A percentile compares a stretch with the other conserved stretches of the same genome.
Evolutionary conservation across 2,797 vertebrate genomes (phyloP).

Genomic region (Rhyacichthys aspro): DNA sequence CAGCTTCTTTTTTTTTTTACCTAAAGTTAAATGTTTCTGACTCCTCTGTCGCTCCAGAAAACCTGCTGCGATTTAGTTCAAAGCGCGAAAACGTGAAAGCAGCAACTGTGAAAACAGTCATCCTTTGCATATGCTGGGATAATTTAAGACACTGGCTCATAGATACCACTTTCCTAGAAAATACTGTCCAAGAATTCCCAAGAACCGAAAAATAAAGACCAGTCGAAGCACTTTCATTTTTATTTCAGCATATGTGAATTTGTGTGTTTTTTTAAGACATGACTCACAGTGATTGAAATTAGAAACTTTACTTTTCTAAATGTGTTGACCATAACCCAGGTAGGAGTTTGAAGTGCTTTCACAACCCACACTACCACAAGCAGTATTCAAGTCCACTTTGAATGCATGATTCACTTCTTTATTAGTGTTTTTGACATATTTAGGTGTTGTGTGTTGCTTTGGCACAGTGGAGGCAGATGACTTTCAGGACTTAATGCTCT

Average conservation of each 20-base stretch:
- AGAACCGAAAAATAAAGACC: background rate
- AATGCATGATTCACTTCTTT: constrained; percentile 47
- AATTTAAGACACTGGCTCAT: constrained; percentile 40
- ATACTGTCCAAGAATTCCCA: constrained; percentile 4
- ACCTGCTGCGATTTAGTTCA: constrained; percentile 51
- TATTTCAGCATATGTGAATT: background rate
- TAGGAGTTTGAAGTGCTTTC: constrained; percentile 45
- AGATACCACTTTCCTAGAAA: constrained; percentile 22
- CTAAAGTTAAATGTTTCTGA: constrained; percentile 17
- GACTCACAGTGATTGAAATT: constrained; percentile 35
- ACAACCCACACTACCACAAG: constrained; percentile 37
- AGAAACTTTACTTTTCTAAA: constrained; percentile 25
- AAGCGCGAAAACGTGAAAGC: constrained; percentile 56
- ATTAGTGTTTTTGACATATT: constrained; percentile 19
- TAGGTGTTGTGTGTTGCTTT: constrained; percentile 4
- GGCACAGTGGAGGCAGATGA: background rate
- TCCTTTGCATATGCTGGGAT: constrained; percentile 61
- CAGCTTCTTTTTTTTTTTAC: background rate
- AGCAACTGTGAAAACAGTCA: constrained; percentile 63
- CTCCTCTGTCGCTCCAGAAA: constrained; percentile 26
- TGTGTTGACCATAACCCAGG: constrained; percentile 12
- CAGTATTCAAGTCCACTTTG: constrained; percentile 34
- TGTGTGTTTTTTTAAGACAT: constrained; percentile 20
- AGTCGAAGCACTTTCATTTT: background rate
- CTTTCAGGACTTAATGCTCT: background rate